These are phyloP conservation scores for Drosophila pectinifera DNA, from an alignment of 1,140 invertebrate species.

Conservation along the genomic window DNA sequence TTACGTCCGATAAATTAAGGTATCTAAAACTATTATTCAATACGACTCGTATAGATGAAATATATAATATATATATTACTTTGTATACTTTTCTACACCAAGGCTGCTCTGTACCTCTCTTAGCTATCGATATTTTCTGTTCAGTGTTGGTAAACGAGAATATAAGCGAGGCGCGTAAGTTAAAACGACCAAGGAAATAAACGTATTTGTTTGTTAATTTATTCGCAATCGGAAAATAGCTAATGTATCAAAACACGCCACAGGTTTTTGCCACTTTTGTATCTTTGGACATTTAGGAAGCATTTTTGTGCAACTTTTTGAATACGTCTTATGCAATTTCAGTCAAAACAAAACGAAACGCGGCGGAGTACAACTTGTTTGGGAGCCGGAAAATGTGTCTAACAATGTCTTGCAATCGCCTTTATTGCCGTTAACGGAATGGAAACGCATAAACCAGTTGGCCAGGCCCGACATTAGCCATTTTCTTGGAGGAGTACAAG, in stretches of 20 bases:
- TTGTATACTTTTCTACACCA: not conserved
- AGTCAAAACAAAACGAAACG: slow-evolving; percentile 44
- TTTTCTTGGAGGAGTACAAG: slow-evolving; percentile 61
- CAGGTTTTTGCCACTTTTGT: slow-evolving; percentile 14
- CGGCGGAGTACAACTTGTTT: slow-evolving; percentile 59
- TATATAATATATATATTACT: no score
- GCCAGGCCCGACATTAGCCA: slow-evolving; percentile 48
- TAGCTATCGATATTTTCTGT: not conserved
- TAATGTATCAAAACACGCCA: slow-evolving; percentile 37
- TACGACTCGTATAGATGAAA: no score
- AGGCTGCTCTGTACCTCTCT: not conserved
- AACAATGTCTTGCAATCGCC: slow-evolving; percentile 51
- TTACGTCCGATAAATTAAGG: no score
- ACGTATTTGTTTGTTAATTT: slow-evolving; percentile 3
- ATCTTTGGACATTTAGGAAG: slow-evolving; percentile 67
- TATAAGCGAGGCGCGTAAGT: not conserved
- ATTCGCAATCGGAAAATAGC: not conserved
- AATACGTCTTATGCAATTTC: slow-evolving; percentile 62
- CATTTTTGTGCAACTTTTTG: slow-evolving; percentile 38
- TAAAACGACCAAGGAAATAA: not conserved
- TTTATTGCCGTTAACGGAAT: slow-evolving; percentile 39
- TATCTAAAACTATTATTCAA: no score
- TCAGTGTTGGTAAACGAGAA: slow-evolving; percentile 1
- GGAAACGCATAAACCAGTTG: slow-evolving; percentile 71
- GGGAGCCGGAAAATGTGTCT: slow-evolving; percentile 65